Percentiles rank a stretch among this genome's conserved stretches.
Conservation (phyloP, 2,888 invertebrate species). For the Ormyrus nitidulus region DNA sequence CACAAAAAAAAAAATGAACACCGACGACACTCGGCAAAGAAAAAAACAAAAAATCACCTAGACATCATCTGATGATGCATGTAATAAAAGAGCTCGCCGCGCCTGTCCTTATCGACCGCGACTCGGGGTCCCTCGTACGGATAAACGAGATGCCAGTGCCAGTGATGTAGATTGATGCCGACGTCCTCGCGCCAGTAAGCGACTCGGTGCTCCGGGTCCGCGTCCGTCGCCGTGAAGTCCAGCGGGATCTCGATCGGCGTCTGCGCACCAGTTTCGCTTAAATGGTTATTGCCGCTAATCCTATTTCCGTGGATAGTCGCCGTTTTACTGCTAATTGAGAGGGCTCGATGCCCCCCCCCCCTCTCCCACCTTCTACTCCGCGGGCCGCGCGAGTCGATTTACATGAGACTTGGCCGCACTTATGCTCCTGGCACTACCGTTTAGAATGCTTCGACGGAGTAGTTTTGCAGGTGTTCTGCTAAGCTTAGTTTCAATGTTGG, state of each 20-base stretch:
- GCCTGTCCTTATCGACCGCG: constrained; percentile 85
- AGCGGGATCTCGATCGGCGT: constrained; percentile 82
- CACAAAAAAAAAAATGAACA: too few relatives aligned
- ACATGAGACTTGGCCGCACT: constrained; percentile 25
- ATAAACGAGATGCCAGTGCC: constrained; percentile 95
- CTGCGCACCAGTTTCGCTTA: constrained; percentile 69
- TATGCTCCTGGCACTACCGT: neutral
- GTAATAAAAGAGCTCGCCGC: constrained; percentile 88
- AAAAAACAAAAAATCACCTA: too few relatives aligned
- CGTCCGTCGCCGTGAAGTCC: constrained; percentile 85
- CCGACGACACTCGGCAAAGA: too few relatives aligned
- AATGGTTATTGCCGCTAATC: constrained; percentile 45
- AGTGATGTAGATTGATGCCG: constrained; percentile 91
- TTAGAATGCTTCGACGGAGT: constrained; percentile 4
- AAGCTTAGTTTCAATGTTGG: too few relatives aligned
- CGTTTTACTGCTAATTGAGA: constrained; percentile 52
- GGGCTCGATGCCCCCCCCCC: neutral
- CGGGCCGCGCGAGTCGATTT: constrained; percentile 13
- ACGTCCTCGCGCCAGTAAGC: constrained; percentile 92
- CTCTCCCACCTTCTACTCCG: neutral
- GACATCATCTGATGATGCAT: constrained; percentile 84
- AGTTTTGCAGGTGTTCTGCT: too few relatives aligned
- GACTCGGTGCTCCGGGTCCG: constrained; percentile 87
- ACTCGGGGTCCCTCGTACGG: constrained; percentile 82
- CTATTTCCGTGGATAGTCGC: constrained; percentile 39